Base-by-base conservation (phyloP, 1,140 invertebrate genomes). In the Agrypnia vestita region DNA sequence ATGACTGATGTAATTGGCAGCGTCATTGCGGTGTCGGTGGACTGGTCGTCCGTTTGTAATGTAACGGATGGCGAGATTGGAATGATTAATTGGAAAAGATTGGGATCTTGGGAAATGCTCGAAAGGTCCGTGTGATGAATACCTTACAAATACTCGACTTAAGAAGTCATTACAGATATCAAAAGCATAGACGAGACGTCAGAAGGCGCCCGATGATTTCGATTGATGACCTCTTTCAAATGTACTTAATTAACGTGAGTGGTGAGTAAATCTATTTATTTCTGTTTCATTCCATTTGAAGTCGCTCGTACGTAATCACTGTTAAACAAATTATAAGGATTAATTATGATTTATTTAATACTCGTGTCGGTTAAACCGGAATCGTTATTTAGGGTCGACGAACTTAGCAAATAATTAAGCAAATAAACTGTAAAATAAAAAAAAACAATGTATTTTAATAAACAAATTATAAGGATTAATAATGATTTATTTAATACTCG, bases 1-100 rank as follows among this genome's bases (percentile, higher is more conserved):
- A 67, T 17, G 17, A 6, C 12, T 64, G 61, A 43, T 43, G 49
- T 71, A 17, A 71, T 71, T 71, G 67, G 46, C 19, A 19, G 67
- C 47, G 9, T 25, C 49, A 46, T 51, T 21, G 9, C 11, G 67
- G 67, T 53, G 21, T 49, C 67, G 4, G 35, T 43, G 19, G n/a
- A 64, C 61, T 35, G 3, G 13, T 55, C n/a, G n/a, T 55, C 53
- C 19, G 19, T 15, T 8, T 55, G 17, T 43, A n/a, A 43, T 64
- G 10, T 35, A 71, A 71, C 17, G 49, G 17, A 71, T 10, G 17
- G 46, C 21, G 21, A 35, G 25, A 35, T 15, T 21, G 10, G 67
- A 71, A 71, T 71, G 67, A 71, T 71, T 71, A 71, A 71, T 71
- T 71, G 47, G 67, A 46, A 51, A 47, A 17, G 21, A 71, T 71